Evolutionary conservation across 2,888 invertebrate species (phyloP), one percentile per base, ranked within the genome.

Genomic region (Acanthosepion lycidas): DNA sequence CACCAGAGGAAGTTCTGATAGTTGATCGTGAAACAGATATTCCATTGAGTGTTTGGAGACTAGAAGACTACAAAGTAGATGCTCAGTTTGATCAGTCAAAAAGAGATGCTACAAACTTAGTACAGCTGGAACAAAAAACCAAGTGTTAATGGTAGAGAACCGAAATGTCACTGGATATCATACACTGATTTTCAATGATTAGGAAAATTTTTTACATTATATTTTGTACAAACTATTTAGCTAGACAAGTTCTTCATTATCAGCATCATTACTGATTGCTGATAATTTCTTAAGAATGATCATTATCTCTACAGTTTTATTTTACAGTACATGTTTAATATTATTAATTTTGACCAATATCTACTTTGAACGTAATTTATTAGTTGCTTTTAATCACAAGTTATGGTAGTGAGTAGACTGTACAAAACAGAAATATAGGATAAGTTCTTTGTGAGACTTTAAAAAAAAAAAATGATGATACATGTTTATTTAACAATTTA

Each of bases 41-140:
- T 78, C 78, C 78, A 78, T 78, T n/a, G 78, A 15, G 78, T n/a
- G n/a, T 78, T 78, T n/a, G 78, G 78, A 78, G 78, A n/a, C 78
- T n/a, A 78, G n/a, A 78, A 78, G 78, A n/a, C 78, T 78, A n/a
- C 78, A 78, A n/a, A 78, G 78, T n/a, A 78, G n/a, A 78, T 78
- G 78, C 78, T 78, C 78, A 78, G n/a, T 78, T 78, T 78, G 78
- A 78, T 78, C n/a, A n/a, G n/a, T 12, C 78, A n/a, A 78, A 9
- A 78, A 78, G 78, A 78, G 78, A 15, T 78, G n/a, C 78, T 78
- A 12, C 12, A 15, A 78, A 78, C n/a, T 33, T 78, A 78, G 15
- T 78, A 78, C n/a, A 78, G 78, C n/a, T 59, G 59, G 26, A 59
- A 59, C 59, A 59, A 59, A 59, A 42, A 59, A 20, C 23, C 59